Evolutionary conservation across 2,797 vertebrate species (phyloP), one percentile per base, ranked within the genome.

Genomic region (Alosa sapidissima): DNA sequence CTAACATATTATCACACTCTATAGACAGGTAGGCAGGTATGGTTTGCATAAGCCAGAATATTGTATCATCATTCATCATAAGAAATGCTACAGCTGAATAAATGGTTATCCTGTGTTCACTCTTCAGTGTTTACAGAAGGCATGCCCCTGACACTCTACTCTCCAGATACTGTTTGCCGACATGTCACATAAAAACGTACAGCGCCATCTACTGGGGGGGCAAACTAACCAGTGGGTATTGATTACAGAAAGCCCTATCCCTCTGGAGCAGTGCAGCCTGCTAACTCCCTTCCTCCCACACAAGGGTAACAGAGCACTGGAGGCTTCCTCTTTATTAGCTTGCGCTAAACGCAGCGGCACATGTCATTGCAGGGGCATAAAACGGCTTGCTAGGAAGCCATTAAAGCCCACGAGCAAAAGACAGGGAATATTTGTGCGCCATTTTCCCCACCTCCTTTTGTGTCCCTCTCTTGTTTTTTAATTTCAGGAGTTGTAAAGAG

Each of bases 361-460:
- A 88, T 91, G 86, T 89, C 89, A 89, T 86, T 89, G 88, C 86
- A 83, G 84, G 72, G 55, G 84, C 60, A 89, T 87, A 85, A 90
- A 89, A 90, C 84, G 51, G 86, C 82, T 85, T 87, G 88, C 87
- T 88, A 75, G 84, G 88, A 82, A 87, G 88, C 86, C 81, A 83
- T 89, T 89, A 90, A 88, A 78, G 78, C 0, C 60, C 10, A 19
- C 6, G 36, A 78, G 36, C 45, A 45, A 11, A 9, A 78, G 72
- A 78, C 14, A 21, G 41, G 16, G 72, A 47, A 47, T 78, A 78
- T 47, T 16, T 47, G 72, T 45, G 41, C 16, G 6, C 72, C 41
- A 47, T 16, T 19, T 45, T 78, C 24, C 72, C 72, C 72, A n/a
- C 19, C 41, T 21, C 21, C 81, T 9, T 62, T 62, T 62, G 54